These are phyloP conservation scores for Lordiphosa fenestrarum DNA, from an alignment of 2,888 invertebrate genomes.

Conservation along the genomic window DNA sequence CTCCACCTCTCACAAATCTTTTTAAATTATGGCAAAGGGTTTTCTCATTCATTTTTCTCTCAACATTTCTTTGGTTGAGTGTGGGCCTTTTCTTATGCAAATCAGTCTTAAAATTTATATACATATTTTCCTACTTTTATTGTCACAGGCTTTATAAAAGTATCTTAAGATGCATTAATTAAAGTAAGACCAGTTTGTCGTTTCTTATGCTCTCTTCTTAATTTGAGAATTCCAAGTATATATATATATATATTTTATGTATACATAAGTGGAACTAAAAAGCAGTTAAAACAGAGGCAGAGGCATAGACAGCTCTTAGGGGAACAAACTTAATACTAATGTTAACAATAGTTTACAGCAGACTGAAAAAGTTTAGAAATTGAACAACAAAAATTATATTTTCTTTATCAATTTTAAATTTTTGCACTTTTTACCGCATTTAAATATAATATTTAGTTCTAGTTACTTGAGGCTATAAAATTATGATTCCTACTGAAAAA, in stretches of 20 bases:
- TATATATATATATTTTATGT: slow-evolving; percentile 1
- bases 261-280: slow-evolving; percentile 6
- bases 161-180: slow-evolving; percentile 45
- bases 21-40: slow-evolving; percentile 18
- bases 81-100: slow-evolving; percentile 29
- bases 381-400: too few relatives aligned
- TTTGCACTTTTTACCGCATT: too few relatives aligned
- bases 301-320: slow-evolving; percentile 1
- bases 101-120: slow-evolving; percentile 8
- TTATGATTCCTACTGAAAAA: too few relatives aligned
- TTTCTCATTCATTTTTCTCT: background rate
- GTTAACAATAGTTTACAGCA: too few relatives aligned
- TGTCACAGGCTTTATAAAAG: slow-evolving; percentile 47
- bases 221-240: too few relatives aligned
- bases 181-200: slow-evolving; percentile 15
- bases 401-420: too few relatives aligned
- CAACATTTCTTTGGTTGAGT: too few relatives aligned
- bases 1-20: slow-evolving; percentile 22
- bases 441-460: too few relatives aligned
- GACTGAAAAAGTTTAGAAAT: too few relatives aligned
- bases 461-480: too few relatives aligned
- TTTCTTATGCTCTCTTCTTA: background rate
- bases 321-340: too few relatives aligned
- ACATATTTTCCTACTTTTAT: slow-evolving; percentile 11
- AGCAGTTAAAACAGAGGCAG: slow-evolving; percentile 2